Percentiles rank a stretch among this genome's conserved stretches.
These are phyloP conservation scores for Metellina segmentata DNA, from an alignment of 2,888 invertebrate genomes.

Conservation along the genomic window DNA sequence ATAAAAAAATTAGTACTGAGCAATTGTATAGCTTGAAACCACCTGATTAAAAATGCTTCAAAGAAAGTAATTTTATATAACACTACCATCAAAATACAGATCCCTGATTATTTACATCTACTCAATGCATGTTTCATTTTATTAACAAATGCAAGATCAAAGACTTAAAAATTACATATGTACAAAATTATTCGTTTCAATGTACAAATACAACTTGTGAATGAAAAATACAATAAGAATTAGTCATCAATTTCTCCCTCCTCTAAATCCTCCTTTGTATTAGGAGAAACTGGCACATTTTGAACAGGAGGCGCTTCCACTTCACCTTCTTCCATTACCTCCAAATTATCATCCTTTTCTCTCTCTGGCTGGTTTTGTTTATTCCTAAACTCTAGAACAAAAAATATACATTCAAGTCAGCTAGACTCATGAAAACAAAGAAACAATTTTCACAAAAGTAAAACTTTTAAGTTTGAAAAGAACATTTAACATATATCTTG, in stretches of 20 bases:
- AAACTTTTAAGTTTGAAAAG: background rate
- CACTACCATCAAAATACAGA: no score
- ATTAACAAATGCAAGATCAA: no score
- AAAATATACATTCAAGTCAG: background rate
- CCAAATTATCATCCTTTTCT: conserved; percentile 22
- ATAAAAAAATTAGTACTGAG: no score
- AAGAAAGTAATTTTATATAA: no score
- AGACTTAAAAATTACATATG: conserved; percentile 11
- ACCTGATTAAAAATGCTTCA: no score
- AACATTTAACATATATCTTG: background rate
- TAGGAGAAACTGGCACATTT: no score
- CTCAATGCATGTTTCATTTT: no score
- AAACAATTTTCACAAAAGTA: background rate
- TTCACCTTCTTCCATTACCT: background rate
- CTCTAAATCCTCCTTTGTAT: conserved; percentile 15
- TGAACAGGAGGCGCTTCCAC: background rate
- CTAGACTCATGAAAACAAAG: no score
- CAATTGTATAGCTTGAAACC: no score
- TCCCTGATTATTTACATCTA: no score
- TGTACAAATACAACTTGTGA: background rate
- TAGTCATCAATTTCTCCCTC: conserved; percentile 38
- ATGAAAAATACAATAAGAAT: background rate
- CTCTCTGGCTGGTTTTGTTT: background rate
- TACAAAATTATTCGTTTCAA: conserved; percentile 3
- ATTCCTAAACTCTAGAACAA: background rate